Evolutionary conservation across 2,797 vertebrate species (phyloP).

Genomic region (Gymnopithys bicolor): DNA sequence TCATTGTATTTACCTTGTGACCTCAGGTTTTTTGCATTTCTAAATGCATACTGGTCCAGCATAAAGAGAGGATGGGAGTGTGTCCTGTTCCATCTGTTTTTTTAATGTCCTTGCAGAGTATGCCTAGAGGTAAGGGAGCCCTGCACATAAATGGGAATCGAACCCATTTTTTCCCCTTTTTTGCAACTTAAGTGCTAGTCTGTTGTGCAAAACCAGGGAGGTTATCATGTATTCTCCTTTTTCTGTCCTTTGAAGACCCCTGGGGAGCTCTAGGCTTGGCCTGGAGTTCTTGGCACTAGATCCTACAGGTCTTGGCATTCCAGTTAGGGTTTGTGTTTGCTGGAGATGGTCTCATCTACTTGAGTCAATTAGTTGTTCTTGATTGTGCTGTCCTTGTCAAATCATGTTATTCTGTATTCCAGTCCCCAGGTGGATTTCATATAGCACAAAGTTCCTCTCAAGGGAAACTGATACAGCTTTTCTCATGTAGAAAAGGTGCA

Average conservation of each 20-base stretch:
- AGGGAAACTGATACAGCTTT: not conserved
- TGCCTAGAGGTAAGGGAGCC: not conserved
- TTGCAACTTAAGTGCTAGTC: not conserved
- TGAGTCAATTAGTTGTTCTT: not conserved
- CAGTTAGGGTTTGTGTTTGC: not conserved
- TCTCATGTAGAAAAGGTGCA: not conserved
- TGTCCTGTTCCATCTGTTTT: not conserved
- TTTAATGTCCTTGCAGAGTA: not conserved
- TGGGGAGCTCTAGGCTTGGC: fast-evolving
- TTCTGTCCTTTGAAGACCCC: not conserved
- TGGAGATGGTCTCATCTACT: not conserved
- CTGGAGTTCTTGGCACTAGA: not conserved
- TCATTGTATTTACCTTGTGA: not conserved
- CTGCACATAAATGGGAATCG: not conserved
- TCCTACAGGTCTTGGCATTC: not conserved
- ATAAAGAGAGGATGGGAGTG: not conserved
- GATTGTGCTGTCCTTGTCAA: not conserved
- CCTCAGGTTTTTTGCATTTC: not conserved
- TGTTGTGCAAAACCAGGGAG: not conserved
- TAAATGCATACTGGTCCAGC: not conserved
- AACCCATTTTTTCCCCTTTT: not conserved
- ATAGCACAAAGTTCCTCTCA: not conserved
- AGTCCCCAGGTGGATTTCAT: not conserved
- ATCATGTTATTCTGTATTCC: not conserved
- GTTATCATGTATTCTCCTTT: not conserved